Evolutionary conservation across 2,797 vertebrate species (phyloP).

Genomic region (Glyptemys insculpta): DNA sequence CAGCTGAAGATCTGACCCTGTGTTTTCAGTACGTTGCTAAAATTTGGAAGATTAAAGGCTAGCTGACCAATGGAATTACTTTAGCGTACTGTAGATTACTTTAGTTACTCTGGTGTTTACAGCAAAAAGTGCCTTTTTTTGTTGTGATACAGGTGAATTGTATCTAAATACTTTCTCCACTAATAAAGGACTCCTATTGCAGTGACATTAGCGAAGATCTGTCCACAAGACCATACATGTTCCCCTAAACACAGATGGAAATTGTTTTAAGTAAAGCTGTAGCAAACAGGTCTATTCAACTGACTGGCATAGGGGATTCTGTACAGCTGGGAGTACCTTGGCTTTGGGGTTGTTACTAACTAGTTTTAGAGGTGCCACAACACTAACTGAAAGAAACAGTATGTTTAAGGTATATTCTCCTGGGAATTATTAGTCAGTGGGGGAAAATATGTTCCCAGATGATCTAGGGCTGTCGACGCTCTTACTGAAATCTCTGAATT

Average conservation of each 20-base stretch:
- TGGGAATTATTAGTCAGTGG: constrained; percentile 67
- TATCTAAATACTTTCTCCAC: background rate
- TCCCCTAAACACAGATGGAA: background rate
- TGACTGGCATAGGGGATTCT: constrained; percentile 49
- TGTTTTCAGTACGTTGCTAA: background rate
- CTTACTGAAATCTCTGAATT: constrained; percentile 64
- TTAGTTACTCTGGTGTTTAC: background rate
- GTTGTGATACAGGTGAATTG: background rate
- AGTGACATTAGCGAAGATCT: background rate
- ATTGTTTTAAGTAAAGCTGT: background rate
- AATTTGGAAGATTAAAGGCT: background rate
- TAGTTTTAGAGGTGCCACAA: constrained; percentile 47
- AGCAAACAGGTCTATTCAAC: constrained; percentile 21
- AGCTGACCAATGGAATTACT: background rate
- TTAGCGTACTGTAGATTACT: background rate
- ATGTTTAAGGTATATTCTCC: constrained; percentile 9
- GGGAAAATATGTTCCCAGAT: constrained; percentile 63
- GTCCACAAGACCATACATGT: background rate
- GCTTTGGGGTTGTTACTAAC: constrained; percentile 49
- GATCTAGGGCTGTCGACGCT: constrained; percentile 64
- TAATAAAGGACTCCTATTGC: background rate
- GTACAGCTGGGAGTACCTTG: constrained; percentile 8
- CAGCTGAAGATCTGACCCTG: background rate
- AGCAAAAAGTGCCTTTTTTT: background rate
- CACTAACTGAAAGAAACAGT: constrained; percentile 34